Base-by-base conservation (phyloP, 1,140 invertebrate genomes). In the Drosophila tani region DNA sequence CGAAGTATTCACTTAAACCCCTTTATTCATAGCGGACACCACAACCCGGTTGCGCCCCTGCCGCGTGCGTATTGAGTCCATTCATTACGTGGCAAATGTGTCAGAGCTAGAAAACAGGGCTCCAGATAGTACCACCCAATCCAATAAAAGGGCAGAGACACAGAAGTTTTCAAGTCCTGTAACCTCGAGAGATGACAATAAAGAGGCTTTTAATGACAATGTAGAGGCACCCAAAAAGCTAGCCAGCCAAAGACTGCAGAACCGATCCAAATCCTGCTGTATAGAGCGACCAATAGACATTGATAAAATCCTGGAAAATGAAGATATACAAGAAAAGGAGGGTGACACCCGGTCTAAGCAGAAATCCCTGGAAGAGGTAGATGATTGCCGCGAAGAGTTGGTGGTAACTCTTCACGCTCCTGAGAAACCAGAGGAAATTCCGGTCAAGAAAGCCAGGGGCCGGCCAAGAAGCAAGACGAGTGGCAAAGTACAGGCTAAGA, bases 261-360 rank as follows among this genome's bases (percentile, higher is more conserved):
- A 45, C 40, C 46, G 75, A 35, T 56, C 75, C 21, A 79, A 53
- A 15, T 79, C 76, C 3, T 56, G 58, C 5, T 69, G 46, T 24
- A 58, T 58, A 9, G 74, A 77, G 11, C 38, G 49, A 5, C 29
- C 47, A 5, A 8, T n/a, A 11, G 29, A 29, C 29, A 5, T 24
- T 4, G 51, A 57, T 15, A 29, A 45, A 14, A 21, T 14, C 5
- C 6, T 19, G 27, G 11, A 15, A 3, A 17, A 3, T 11, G 3
- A 29, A 41, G 14, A 55, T n/a, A 15, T 27, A 19, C 9, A 41
- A 15, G 11, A 47, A 24, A 40, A 14, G 9, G 3, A 40, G 14
- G 9, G 1, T 3, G 11, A 29, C 24, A 9, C 8, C n/a, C 0
- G 2, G 8, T 12, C 49, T 6, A 17, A 27, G 24, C 21, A 49